phyloP scores from a whole-genome alignment of 2,888 invertebrate genomes.

The Nasonia oneida region DNA sequence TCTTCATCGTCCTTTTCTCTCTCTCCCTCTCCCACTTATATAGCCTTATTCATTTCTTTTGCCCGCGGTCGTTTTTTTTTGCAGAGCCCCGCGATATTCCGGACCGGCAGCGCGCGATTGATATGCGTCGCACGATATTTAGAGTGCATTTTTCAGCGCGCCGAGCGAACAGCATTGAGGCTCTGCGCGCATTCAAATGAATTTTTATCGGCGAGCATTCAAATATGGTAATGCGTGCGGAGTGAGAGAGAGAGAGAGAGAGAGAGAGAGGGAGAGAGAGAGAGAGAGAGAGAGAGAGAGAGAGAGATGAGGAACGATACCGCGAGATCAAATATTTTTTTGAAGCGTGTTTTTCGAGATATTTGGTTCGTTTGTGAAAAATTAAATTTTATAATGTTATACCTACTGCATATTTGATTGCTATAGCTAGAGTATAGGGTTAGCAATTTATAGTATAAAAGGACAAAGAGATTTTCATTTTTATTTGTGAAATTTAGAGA shows the following conservation, averaged over 20 bases:
- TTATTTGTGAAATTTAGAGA: too few species aligned
- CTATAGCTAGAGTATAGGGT: too few species aligned
- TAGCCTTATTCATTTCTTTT: slow-evolving; percentile 32
- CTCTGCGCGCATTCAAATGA: slow-evolving; percentile 70
- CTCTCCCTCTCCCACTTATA: slow-evolving; percentile 55
- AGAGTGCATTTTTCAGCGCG: slow-evolving; percentile 74
- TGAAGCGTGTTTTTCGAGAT: background rate
- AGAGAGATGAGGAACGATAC: background rate
- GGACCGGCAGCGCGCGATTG: slow-evolving; percentile 70
- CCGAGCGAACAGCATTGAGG: slow-evolving; percentile 67
- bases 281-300: background rate
- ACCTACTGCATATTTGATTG: too few species aligned
- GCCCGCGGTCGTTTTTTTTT: background rate
- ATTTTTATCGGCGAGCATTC: slow-evolving; percentile 71
- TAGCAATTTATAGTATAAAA: too few species aligned
- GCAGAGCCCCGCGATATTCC: slow-evolving; percentile 46
- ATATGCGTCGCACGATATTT: slow-evolving; percentile 74
- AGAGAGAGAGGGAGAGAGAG: too few species aligned
- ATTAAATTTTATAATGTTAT: background rate
- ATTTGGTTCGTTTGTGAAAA: background rate
- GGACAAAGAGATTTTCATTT: too few species aligned
- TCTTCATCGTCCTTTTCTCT: slow-evolving; percentile 64
- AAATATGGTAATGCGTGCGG: slow-evolving; percentile 43
- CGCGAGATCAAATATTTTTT: background rate
- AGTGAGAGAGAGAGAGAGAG: too few species aligned